Conservation (phyloP, 2,888 invertebrate genomes). For the Ormyrus thymus region DNA sequence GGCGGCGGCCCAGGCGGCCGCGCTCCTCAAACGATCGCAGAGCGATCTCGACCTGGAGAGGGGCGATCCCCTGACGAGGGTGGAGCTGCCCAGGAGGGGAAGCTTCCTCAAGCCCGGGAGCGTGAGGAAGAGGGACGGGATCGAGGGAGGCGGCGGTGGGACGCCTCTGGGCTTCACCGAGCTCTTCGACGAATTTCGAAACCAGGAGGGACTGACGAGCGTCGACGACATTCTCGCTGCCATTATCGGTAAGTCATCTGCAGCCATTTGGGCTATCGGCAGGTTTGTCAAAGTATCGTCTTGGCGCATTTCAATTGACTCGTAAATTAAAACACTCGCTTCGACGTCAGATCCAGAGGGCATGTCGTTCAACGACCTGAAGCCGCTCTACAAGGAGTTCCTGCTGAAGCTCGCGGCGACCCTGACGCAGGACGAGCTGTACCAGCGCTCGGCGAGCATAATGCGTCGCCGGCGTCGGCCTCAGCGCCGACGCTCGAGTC, state of each 20-base stretch:
- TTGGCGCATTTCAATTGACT: not conserved
- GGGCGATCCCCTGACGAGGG: slow-evolving; percentile 89
- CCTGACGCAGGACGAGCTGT: slow-evolving; percentile 93
- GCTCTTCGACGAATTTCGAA: slow-evolving; percentile 89
- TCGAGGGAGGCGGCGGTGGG: slow-evolving; percentile 80
- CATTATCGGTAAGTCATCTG: slow-evolving; percentile 79
- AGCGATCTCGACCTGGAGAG: slow-evolving; percentile 78
- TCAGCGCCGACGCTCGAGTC: slow-evolving; percentile 67
- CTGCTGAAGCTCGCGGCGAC: slow-evolving; percentile 90
- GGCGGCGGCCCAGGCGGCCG: slow-evolving; percentile 31
- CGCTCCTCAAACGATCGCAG: slow-evolving; percentile 74
- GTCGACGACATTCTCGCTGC: slow-evolving; percentile 91
- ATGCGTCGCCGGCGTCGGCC: slow-evolving; percentile 81
- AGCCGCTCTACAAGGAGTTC: slow-evolving; percentile 94
- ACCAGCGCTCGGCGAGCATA: slow-evolving; percentile 91
- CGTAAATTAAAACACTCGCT: slow-evolving; percentile 13
- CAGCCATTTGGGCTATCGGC: not conserved
- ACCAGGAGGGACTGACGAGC: slow-evolving; percentile 91
- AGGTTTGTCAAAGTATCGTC: not conserved
- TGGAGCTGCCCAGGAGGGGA: slow-evolving; percentile 89
- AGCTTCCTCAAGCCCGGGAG: slow-evolving; percentile 90
- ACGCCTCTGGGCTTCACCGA: slow-evolving; percentile 91
- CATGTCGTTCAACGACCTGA: slow-evolving; percentile 94
- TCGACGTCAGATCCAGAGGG: slow-evolving; percentile 84
- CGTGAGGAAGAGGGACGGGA: slow-evolving; percentile 85